phyloP scores from a whole-genome alignment of 2,113 vertebrate species.

The Channa maculata region DNA sequence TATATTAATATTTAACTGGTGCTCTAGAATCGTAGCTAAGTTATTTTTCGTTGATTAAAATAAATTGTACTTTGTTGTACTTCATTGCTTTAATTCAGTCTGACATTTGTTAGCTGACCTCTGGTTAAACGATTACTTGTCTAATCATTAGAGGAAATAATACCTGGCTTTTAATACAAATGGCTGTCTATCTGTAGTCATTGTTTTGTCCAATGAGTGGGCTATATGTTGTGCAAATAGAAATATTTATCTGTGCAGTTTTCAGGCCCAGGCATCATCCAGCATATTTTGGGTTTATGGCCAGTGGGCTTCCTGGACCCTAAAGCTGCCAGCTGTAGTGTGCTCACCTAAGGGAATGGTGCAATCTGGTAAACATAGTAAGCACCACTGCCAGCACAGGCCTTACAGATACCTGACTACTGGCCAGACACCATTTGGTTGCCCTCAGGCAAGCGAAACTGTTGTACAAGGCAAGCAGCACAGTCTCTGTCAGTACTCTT shows the following conservation, averaged over 20 bases:
- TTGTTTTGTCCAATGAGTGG: not conserved
- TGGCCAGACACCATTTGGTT: slow-evolving; percentile 73
- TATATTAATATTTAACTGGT: too few relatives aligned
- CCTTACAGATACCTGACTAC: slow-evolving; percentile 60
- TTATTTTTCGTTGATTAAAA: too few relatives aligned
- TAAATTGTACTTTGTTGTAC: too few relatives aligned
- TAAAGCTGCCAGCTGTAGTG: slow-evolving; percentile 67
- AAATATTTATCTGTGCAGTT: slow-evolving; percentile 6
- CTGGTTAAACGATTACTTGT: too few relatives aligned
- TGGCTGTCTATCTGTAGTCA: not conserved
- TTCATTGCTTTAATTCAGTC: too few relatives aligned
- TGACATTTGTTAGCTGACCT: too few relatives aligned
- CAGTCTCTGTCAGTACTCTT: slow-evolving; percentile 18
- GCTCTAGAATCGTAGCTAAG: too few relatives aligned
- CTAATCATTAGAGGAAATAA: too few relatives aligned
- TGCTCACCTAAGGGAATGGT: slow-evolving; percentile 72
- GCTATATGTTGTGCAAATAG: not conserved
- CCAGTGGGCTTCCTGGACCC: slow-evolving; percentile 60
- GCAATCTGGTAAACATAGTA: slow-evolving; percentile 77
- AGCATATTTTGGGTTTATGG: slow-evolving; percentile 43
- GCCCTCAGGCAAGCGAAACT: slow-evolving; percentile 53
- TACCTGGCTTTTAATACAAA: too few relatives aligned
- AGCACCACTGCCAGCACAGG: slow-evolving; percentile 38
- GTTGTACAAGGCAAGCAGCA: slow-evolving; percentile 35
- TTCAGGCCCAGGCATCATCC: slow-evolving; percentile 40